phyloP scores from a whole-genome alignment of 2,888 invertebrate genomes.

The Cryptus armator region DNA sequence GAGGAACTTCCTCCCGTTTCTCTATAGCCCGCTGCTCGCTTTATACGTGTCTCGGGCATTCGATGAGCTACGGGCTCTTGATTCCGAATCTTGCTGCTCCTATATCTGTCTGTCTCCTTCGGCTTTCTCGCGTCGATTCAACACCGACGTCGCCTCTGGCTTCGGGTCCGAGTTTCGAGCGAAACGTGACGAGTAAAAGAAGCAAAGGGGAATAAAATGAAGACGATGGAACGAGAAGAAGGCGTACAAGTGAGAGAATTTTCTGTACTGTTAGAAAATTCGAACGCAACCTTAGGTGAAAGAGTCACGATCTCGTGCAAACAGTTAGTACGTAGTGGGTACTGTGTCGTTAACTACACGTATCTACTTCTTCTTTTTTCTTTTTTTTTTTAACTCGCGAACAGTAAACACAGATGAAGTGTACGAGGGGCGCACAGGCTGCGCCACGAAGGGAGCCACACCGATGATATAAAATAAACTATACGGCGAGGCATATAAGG shows the following conservation, averaged over 20 bases:
- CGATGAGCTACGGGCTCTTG: slow-evolving; percentile 63
- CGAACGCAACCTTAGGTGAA: slow-evolving; percentile 14
- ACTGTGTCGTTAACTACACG: slow-evolving; percentile 15
- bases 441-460: slow-evolving; percentile 2
- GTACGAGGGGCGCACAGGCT: background rate
- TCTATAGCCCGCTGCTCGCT: slow-evolving; percentile 23
- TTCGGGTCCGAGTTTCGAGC: slow-evolving; percentile 34
- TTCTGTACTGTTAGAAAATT: slow-evolving; percentile 25
- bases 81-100: slow-evolving; percentile 52
- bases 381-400: slow-evolving; percentile 8
- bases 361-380: background rate
- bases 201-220: slow-evolving; percentile 31
- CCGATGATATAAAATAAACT: slow-evolving; percentile 58
- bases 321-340: slow-evolving; percentile 3
- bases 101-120: slow-evolving; percentile 7
- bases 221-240: slow-evolving; percentile 11
- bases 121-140: slow-evolving; percentile 13
- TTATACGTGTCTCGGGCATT: slow-evolving; percentile 65
- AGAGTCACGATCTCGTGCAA: slow-evolving; percentile 49
- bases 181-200: slow-evolving; percentile 60
- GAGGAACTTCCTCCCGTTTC: slow-evolving; percentile 47
- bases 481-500: slow-evolving; percentile 33
- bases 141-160: slow-evolving; percentile 35
- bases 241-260: slow-evolving; percentile 16
- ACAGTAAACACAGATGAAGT: slow-evolving; percentile 33